phyloP scores from a whole-genome alignment of 2,888 invertebrate genomes.

The Ochropleura leucogaster region DNA sequence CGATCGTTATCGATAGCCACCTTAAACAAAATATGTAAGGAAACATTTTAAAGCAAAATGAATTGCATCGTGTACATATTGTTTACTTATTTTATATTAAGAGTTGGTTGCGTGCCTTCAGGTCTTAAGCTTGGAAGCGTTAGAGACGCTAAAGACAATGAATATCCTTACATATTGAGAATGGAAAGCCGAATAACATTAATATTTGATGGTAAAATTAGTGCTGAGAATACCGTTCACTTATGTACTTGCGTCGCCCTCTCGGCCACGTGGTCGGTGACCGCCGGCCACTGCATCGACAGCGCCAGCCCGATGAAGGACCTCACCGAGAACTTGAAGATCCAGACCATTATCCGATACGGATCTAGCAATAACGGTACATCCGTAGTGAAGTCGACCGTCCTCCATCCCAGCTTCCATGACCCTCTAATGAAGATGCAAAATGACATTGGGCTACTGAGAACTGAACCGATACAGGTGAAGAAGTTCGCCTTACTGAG shows the following conservation, averaged over 20 bases:
- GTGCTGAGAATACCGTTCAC: constrained; percentile 33
- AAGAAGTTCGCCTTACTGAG: constrained; percentile 34
- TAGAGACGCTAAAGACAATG: constrained; percentile 1
- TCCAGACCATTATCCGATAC: constrained; percentile 44
- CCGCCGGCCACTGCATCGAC: constrained; percentile 48
- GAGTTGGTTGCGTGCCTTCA: constrained; percentile 34
- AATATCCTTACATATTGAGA: constrained; percentile 47
- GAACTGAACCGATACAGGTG: constrained; percentile 31
- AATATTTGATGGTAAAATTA: background rate
- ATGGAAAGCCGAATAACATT: constrained; percentile 47
- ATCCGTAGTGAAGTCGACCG: constrained; percentile 27
- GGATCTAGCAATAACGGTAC: constrained; percentile 17
- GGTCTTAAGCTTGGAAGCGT: constrained; percentile 33
- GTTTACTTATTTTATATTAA: constrained; percentile 15
- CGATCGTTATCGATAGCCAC: constrained; percentile 44
- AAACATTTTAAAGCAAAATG: constrained; percentile 42
- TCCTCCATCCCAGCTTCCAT: constrained; percentile 36
- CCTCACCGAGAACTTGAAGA: constrained; percentile 26
- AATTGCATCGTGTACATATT: constrained; percentile 23
- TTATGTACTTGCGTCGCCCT: constrained; percentile 41
- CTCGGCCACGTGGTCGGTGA: constrained; percentile 35
- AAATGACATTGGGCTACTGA: constrained; percentile 46
- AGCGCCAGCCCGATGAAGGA: constrained; percentile 29
- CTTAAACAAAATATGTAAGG: constrained; percentile 9
- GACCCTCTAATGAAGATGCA: constrained; percentile 24